Percentiles rank a stretch among this genome's conserved stretches.
Conservation (phyloP, 2,113 vertebrate genomes). For the Mirounga angustirostris region DNA sequence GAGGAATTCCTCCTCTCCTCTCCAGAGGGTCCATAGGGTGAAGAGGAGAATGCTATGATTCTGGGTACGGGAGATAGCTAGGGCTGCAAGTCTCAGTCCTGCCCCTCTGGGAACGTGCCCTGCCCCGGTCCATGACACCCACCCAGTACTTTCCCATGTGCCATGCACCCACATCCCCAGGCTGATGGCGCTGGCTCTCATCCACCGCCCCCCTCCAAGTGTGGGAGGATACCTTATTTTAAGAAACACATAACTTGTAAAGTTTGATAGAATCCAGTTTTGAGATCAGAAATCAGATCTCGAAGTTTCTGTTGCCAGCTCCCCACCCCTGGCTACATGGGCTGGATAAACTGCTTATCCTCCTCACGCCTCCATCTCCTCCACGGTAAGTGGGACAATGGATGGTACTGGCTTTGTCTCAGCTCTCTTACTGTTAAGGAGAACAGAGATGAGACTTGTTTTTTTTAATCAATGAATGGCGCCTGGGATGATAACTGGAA, state of each 20-base stretch:
- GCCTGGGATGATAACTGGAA: background rate
- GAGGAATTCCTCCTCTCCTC: background rate
- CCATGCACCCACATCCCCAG: background rate
- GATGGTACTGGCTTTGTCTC: background rate
- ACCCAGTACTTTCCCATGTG: background rate
- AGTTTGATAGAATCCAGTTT: background rate
- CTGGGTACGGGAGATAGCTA: background rate
- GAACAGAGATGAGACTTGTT: background rate
- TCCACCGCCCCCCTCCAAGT: background rate
- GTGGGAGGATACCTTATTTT: background rate
- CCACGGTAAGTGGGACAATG: background rate
- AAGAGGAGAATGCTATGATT: background rate
- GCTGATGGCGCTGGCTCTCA: fast-evolving
- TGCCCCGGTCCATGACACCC: background rate
- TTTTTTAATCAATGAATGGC: background rate
- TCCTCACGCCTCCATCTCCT: background rate
- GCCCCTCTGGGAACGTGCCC: background rate
- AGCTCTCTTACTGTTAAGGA: background rate
- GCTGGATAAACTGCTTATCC: background rate
- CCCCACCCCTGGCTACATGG: background rate
- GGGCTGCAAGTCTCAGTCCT: background rate
- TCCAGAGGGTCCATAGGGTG: background rate
- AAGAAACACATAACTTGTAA: background rate
- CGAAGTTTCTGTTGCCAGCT: background rate
- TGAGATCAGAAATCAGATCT: background rate